phyloP scores from a whole-genome alignment of 1,140 invertebrate species.

The Papilio polytes region DNA sequence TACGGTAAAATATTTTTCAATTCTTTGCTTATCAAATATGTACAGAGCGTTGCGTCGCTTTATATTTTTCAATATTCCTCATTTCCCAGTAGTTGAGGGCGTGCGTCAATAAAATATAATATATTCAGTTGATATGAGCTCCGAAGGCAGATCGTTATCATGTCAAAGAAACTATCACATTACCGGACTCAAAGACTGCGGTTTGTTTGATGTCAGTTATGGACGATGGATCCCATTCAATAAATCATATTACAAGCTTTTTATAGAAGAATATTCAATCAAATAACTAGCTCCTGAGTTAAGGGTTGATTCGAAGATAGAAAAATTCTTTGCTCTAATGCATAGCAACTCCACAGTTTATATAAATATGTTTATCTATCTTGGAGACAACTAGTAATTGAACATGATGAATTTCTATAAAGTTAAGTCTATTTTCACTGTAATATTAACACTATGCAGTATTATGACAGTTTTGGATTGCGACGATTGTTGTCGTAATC shows the following conservation, averaged over 20 bases:
- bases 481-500: conserved; percentile 26
- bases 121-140: conserved; percentile 72
- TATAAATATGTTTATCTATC: conserved; percentile 1
- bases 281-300: neutral
- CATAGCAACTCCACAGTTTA: neutral
- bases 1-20: conserved; percentile 25
- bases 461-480: conserved; percentile 9
- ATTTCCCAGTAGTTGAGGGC: conserved; percentile 49
- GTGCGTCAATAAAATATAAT: conserved; percentile 70
- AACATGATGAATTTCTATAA: neutral
- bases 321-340: conserved; percentile 11
- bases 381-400: neutral
- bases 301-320: neutral
- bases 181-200: conserved; percentile 74
- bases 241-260: conserved; percentile 57
- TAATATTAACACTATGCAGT: conserved; percentile 16
- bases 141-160: conserved; percentile 75
- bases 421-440: neutral
- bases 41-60: conserved; percentile 38
- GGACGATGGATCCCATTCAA: conserved; percentile 58
- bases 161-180: conserved; percentile 81
- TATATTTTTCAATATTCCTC: conserved; percentile 66
- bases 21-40: conserved; percentile 42
- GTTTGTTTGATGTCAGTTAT: conserved; percentile 73
- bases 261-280: conserved; percentile 45